Evolutionary conservation across 2,888 invertebrate species (phyloP), one percentile per base, ranked within the genome.

Genomic region (Ormyrus labotus): DNA sequence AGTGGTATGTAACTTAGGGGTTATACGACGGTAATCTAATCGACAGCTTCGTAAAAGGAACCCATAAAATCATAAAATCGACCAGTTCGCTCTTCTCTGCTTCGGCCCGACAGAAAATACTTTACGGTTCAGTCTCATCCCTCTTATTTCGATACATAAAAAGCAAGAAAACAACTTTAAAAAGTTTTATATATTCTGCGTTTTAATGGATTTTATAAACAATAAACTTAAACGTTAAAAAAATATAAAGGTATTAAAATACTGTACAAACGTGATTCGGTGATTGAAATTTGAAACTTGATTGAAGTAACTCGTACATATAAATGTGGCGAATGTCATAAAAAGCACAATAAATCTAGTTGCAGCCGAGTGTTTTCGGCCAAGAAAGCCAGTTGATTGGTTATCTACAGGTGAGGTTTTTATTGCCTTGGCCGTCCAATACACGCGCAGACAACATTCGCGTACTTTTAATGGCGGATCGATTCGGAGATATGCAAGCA

Each of bases 401-500:
- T 85, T 82, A 86, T 87, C 87, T 88, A 89, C 89, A 89, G 87
- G 86, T 83, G 81, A 85, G 85, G 87, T 83, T 87, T 90, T 90
- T 90, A 90, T 87, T 87, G 85, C 90, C 87, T 11, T 76, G 85
- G 85, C 58, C 48, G 85, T 87, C 89, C 89, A 86, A 90, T 90
- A 90, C 88, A 87, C 86, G 88, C 61, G 6, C 64, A 60, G 6
- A 47, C 57, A 60, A 34, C 51, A 72, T 50, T 57, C 76, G 53
- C 69, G 48, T 61, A 45, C 51, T 73, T 70, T 90, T 90, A 89
- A 88, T 87, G 88, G 88, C 82, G 89, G 89, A 90, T 91, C 90
- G 90, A 90, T 90, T 90, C 87, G 88, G 85, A 89, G 90, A 90
- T 90, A 90, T 88, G 89, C 89, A 88, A 87, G 90, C 90, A 90